A percentile compares a stretch with the other conserved stretches of the same genome.
phyloP scores from a whole-genome alignment of 2,113 vertebrate genomes.

The Halichoerus grypus region DNA sequence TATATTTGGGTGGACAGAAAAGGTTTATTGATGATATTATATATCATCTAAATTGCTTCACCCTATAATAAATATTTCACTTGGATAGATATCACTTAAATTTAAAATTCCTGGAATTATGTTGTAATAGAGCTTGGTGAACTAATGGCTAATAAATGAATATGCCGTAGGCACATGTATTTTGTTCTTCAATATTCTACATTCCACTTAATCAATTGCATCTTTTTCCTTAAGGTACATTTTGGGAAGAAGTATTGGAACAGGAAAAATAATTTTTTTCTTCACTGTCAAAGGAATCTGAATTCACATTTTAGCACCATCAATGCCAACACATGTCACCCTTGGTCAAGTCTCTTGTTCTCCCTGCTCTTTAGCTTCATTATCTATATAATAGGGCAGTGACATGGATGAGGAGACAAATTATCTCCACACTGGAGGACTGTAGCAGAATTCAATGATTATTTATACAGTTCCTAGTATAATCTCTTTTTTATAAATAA shows the following conservation, averaged over 20 bases:
- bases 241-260: background rate
- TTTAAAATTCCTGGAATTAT: background rate
- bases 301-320: background rate
- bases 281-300: background rate
- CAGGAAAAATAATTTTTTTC: background rate
- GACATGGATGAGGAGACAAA: rapidly evolving
- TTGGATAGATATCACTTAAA: background rate
- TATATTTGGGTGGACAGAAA: background rate
- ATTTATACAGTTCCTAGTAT: background rate
- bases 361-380: background rate
- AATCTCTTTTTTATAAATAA: background rate
- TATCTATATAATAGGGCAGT: background rate
- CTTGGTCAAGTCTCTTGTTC: background rate
- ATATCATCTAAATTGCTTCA: background rate
- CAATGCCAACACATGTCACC: background rate
- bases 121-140: background rate
- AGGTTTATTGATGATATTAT: background rate
- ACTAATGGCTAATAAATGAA: background rate
- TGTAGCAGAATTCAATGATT: background rate
- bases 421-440: background rate
- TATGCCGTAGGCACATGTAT: rapidly evolving
- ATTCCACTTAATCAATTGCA: background rate
- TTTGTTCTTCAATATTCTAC: background rate
- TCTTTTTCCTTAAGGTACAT: background rate
- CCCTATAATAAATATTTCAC: background rate